Percentiles rank a stretch among this genome's conserved stretches.
phyloP scores from a whole-genome alignment of 1,140 invertebrate genomes.

The Saccostrea glomerata region DNA sequence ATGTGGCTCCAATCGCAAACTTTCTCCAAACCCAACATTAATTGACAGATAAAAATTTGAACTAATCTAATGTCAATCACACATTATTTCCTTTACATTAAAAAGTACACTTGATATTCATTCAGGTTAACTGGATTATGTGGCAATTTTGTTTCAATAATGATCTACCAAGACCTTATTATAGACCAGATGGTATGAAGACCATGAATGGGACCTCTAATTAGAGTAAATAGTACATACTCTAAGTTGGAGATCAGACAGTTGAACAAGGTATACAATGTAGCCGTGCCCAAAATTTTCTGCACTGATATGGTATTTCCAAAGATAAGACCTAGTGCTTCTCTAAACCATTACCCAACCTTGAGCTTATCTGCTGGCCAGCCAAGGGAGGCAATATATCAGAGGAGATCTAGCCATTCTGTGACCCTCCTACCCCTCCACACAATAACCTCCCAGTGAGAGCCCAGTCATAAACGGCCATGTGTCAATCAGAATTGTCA shows the following conservation, averaged over 20 bases:
- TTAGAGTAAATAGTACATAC: too few species aligned
- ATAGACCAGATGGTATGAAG: too few species aligned
- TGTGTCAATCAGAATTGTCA: conserved; percentile 29
- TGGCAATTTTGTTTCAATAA: too few species aligned
- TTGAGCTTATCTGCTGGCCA: conserved; percentile 5
- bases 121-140: too few species aligned
- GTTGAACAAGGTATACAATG: too few species aligned
- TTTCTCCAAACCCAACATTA: not conserved
- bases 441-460: not conserved
- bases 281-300: too few species aligned
- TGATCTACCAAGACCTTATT: too few species aligned
- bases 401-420: not conserved
- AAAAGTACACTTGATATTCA: not conserved
- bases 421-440: not conserved
- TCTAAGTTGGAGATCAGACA: too few species aligned
- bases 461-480: not conserved
- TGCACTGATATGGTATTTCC: not conserved
- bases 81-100: conserved; percentile 22
- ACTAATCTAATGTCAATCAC: not conserved
- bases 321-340: not conserved
- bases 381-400: not conserved
- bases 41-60: not conserved
- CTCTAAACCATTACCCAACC: not conserved
- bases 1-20: conserved; percentile 20
- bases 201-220: too few species aligned